Percentiles rank a stretch among this genome's conserved stretches.
Conservation (phyloP, 2,797 vertebrate species). For the Hydrophis major region DNA sequence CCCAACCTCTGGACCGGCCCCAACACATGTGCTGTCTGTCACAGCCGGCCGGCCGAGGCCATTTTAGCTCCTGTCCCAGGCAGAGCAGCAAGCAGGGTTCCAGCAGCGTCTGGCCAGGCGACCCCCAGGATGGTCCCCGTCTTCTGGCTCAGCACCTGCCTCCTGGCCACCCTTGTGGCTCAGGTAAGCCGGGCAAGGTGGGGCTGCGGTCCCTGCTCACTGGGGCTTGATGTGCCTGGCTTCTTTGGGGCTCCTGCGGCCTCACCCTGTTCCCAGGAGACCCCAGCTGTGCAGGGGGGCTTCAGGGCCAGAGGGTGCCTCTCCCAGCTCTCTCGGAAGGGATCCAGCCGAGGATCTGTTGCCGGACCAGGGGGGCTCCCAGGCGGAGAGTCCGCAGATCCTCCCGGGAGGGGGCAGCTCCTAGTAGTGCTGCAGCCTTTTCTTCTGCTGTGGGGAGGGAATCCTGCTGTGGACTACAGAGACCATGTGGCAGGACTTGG, state of each 20-base stretch:
- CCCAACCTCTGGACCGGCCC: not conserved
- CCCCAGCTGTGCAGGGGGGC: not conserved
- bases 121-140: constrained; percentile 51
- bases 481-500: not conserved
- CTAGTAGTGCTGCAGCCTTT: fast-evolving
- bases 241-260: not conserved
- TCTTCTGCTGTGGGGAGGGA: not conserved
- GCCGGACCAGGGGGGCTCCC: not conserved
- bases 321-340: not conserved
- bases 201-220: not conserved
- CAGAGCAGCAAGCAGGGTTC: not conserved
- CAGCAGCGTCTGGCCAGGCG: not conserved
- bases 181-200: constrained; percentile 64
- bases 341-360: not conserved
- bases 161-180: constrained; percentile 55
- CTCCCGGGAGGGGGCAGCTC: not conserved
- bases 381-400: not conserved
- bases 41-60: constrained; percentile 45
- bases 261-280: not conserved
- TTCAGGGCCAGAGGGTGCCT: not conserved
- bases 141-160: constrained; percentile 56
- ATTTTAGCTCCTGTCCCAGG: constrained; percentile 52
- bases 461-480: not conserved
- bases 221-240: not conserved
- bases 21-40: constrained; percentile 77